A percentile compares a stretch with the other conserved stretches of the same genome.
Evolutionary conservation across 2,888 invertebrate genomes (phyloP).

Genomic region (Selenia dentaria): DNA sequence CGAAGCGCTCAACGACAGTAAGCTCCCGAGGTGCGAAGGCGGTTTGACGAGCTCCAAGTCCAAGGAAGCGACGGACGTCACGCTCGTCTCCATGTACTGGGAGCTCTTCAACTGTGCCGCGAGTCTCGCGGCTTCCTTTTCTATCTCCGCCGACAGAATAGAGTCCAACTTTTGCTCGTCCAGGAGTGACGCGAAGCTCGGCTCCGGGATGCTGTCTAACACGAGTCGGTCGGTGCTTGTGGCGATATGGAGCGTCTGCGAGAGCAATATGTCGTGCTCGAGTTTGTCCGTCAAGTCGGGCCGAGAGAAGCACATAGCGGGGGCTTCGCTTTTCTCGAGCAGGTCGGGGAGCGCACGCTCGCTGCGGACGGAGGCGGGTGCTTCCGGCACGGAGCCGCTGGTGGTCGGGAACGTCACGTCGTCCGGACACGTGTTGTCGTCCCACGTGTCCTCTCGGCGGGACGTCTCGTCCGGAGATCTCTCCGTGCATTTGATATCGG

Average conservation of each 20-base stretch:
- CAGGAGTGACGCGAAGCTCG: slow-evolving; percentile 62
- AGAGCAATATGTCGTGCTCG: slow-evolving; percentile 46
- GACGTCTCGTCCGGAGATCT: slow-evolving; percentile 44
- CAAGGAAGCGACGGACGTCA: slow-evolving; percentile 84
- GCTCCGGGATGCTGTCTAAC: slow-evolving; percentile 58
- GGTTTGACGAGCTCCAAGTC: slow-evolving; percentile 91
- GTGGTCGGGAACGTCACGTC: slow-evolving; percentile 93
- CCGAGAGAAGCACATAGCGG: slow-evolving; percentile 50
- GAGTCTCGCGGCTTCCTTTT: slow-evolving; percentile 90
- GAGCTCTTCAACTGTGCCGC: slow-evolving; percentile 69
- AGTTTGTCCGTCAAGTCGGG: slow-evolving; percentile 72
- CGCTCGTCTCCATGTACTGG: slow-evolving; percentile 83
- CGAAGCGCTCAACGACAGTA: slow-evolving; percentile 81
- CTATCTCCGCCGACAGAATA: slow-evolving; percentile 89
- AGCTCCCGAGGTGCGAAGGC: slow-evolving; percentile 90
- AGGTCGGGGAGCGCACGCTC: slow-evolving; percentile 71
- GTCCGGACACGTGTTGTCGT: slow-evolving; percentile 91
- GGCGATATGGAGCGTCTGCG: slow-evolving; percentile 25
- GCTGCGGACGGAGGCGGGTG: slow-evolving; percentile 88
- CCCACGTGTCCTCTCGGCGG: slow-evolving; percentile 90
- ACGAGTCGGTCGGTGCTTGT: slow-evolving; percentile 44
- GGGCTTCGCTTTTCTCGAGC: slow-evolving; percentile 64
- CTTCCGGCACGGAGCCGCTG: slow-evolving; percentile 89
- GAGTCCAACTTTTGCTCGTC: slow-evolving; percentile 84
- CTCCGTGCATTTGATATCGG: slow-evolving; percentile 54